phyloP scores from a whole-genome alignment of 2,888 invertebrate species.

The Chymomyza amoena region DNA sequence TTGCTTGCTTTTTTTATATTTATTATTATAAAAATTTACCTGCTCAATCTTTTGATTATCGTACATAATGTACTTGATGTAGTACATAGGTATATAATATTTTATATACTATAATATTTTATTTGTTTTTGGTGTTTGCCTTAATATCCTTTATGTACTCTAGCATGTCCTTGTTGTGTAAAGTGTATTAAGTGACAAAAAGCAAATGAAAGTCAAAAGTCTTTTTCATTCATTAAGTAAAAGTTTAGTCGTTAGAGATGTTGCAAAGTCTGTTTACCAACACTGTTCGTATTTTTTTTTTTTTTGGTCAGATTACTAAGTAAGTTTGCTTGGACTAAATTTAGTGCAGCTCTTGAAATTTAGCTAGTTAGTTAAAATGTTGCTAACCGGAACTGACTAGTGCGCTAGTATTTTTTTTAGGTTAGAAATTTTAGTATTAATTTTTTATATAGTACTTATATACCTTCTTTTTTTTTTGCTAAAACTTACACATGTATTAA shows the following conservation, averaged over 20 bases:
- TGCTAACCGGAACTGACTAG: background rate
- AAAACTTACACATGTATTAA: constrained; percentile 68
- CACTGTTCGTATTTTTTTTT: too few relatives aligned
- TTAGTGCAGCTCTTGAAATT: constrained; percentile 11
- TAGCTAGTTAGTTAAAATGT: constrained; percentile 5
- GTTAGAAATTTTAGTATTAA: background rate
- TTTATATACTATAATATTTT: constrained; percentile 9
- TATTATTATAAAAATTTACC: background rate
- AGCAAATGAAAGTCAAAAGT: constrained; percentile 50
- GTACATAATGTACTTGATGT: background rate
- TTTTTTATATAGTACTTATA: background rate
- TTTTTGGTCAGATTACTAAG: constrained; percentile 6
- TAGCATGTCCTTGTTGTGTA: background rate
- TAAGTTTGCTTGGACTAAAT: background rate
- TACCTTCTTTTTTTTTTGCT: constrained; percentile 11
- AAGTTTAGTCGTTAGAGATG: background rate
- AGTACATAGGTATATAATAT: background rate
- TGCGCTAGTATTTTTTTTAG: background rate
- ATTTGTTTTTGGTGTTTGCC: constrained; percentile 33
- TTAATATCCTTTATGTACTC: constrained; percentile 21
- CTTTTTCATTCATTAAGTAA: background rate
- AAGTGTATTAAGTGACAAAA: constrained; percentile 25
- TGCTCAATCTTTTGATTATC: background rate
- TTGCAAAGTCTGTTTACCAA: background rate
- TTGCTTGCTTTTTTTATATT: background rate